Conservation (phyloP, 2,888 invertebrate genomes). For the Cenopis cana region DNA sequence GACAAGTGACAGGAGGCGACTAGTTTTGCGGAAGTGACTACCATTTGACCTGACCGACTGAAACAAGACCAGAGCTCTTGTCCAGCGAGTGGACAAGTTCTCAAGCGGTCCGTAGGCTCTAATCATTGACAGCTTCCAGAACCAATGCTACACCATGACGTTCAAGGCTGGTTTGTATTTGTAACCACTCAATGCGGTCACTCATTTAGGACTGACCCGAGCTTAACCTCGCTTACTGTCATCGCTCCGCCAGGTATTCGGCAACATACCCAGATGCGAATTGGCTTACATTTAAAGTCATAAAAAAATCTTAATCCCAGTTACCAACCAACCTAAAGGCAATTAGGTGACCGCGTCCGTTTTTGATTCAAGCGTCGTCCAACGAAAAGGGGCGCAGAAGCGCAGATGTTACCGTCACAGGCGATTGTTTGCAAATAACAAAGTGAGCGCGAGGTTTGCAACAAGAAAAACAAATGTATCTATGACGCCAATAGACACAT, state of each 20-base stretch:
- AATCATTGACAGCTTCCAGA: neutral
- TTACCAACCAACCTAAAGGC: slow-evolving; percentile 25
- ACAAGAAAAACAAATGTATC: slow-evolving; percentile 7
- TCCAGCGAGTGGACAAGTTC: neutral
- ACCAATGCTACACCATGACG: neutral
- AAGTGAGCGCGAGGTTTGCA: slow-evolving; percentile 62
- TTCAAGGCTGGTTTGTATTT: neutral
- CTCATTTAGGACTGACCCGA: neutral
- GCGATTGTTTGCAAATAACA: slow-evolving; percentile 81
- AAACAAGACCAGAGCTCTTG: neutral
- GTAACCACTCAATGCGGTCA: neutral
- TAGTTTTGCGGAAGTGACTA: neutral
- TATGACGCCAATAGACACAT: slow-evolving; percentile 10
- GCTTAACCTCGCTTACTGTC: neutral
- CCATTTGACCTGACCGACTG: neutral
- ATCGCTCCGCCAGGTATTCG: neutral
- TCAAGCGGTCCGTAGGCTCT: neutral
- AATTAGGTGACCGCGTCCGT: slow-evolving; percentile 33
- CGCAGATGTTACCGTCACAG: slow-evolving; percentile 71
- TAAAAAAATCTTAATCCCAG: neutral
- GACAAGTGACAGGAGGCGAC: too few species aligned
- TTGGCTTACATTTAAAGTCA: neutral
- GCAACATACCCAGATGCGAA: neutral
- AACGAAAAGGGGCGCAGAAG: slow-evolving; percentile 51
- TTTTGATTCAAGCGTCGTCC: slow-evolving; percentile 28